A percentile compares a stretch with the other conserved stretches of the same genome.
Conservation (phyloP, 53 echinoderm and acorn worm genomes). For the Holothuria leucospilota region DNA sequence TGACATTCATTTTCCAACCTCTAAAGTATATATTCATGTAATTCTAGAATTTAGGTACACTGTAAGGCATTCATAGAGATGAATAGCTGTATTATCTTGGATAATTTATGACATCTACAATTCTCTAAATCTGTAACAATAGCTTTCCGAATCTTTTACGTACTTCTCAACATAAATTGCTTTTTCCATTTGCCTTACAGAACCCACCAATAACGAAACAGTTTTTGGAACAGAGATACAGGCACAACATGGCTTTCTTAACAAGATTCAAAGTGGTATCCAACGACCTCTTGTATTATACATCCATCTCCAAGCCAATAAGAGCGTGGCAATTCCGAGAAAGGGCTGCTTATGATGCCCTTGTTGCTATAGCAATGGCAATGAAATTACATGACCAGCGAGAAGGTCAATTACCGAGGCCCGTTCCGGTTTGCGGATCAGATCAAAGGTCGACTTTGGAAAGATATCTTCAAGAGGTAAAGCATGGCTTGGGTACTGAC, state of each 20-base stretch:
- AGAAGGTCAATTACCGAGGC: slow-evolving; percentile 48
- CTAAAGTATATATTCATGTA: too few relatives aligned
- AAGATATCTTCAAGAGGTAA: slow-evolving; percentile 62
- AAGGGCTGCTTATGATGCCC: slow-evolving; percentile 77
- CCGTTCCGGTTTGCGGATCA: slow-evolving; percentile 58
- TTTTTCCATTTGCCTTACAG: slow-evolving; percentile 3
- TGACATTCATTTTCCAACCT: too few relatives aligned
- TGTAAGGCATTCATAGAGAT: too few relatives aligned
- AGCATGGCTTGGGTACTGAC: not conserved
- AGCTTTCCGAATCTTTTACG: too few relatives aligned
- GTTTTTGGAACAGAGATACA: slow-evolving; percentile 79
- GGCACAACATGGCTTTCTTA: slow-evolving; percentile 85
- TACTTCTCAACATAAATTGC: too few relatives aligned
- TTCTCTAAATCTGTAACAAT: too few relatives aligned
- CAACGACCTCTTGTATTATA: slow-evolving; percentile 22
- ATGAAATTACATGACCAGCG: slow-evolving; percentile 43
- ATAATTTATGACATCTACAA: too few relatives aligned
- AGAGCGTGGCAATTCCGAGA: slow-evolving; percentile 83
- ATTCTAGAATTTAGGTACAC: too few relatives aligned
- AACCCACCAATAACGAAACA: slow-evolving; percentile 63
- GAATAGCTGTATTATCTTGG: too few relatives aligned
- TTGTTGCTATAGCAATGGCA: slow-evolving; percentile 70
- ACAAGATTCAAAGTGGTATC: slow-evolving; percentile 74
- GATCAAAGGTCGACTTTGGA: slow-evolving; percentile 14
- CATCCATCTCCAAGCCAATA: slow-evolving; percentile 26